Evolutionary conservation across 1,140 invertebrate species (phyloP).

Genomic region (Papilio machaon): DNA sequence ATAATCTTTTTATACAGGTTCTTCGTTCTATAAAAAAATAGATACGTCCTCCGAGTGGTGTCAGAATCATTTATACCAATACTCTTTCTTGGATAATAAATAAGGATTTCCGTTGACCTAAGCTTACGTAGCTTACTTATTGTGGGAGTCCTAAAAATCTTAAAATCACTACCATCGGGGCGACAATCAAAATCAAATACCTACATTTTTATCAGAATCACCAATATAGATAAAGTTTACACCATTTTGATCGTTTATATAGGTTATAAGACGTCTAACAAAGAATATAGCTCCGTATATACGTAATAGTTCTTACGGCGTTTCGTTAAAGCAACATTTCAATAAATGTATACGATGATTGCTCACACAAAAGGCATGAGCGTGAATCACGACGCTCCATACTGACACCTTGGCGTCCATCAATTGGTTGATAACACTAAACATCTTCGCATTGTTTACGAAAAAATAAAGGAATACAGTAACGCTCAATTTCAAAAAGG

Average conservation of each 20-base stretch:
- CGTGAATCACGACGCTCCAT: conserved; percentile 65
- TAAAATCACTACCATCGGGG: too few relatives aligned
- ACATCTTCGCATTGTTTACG: conserved; percentile 47
- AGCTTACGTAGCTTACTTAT: not conserved
- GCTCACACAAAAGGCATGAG: conserved; percentile 50
- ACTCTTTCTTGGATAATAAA: not conserved
- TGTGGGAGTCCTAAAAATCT: not conserved
- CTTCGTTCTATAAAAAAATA: too few relatives aligned
- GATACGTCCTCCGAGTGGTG: not conserved
- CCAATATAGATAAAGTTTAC: not conserved
- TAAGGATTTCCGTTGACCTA: not conserved
- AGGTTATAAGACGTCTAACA: not conserved
- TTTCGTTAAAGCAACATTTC: not conserved
- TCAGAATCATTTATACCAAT: not conserved
- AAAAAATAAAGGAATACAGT: conserved; percentile 41
- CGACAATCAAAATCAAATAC: too few relatives aligned
- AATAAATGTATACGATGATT: not conserved
- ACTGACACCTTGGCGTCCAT: conserved; percentile 62
- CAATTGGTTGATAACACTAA: conserved; percentile 58
- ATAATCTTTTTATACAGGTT: conserved; percentile 1
- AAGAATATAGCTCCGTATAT: not conserved
- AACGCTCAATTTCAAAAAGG: conserved; percentile 47
- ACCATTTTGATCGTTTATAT: not conserved
- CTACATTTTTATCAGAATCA: not conserved
- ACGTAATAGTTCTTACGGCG: conserved; percentile 3